Base-by-base conservation (phyloP, 92 coral and sea anemone species). In the Porites cylindrica region DNA sequence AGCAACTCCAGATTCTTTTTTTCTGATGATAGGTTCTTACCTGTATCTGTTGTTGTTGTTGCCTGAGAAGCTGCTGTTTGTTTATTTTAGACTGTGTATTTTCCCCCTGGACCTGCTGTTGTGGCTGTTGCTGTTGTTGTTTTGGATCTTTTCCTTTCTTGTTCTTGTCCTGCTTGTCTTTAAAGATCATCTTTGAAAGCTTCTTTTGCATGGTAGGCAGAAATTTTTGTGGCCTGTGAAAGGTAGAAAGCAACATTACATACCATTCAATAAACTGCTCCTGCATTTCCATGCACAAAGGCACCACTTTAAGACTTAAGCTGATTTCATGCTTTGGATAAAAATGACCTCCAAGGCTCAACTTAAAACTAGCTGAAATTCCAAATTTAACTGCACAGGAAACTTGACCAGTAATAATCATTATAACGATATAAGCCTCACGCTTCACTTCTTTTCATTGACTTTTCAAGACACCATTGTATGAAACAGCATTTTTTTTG, bases 11-110 rank as follows among this genome's bases (percentile, higher is more conserved):
- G 47, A 38, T 38, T 38, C 47, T 38, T 38, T 38, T 5, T 38
- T 4, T 38, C 47, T 38, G 47, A 4, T 38, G 7, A 38, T 4
- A 38, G 5, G 6, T 38, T 38, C 47, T 38, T 17, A 88, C 92
- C 92, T 88, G 92, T 75, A 83, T 18, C 68, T 82, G 89, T 29
- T 84, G 87, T 38, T 88, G 91, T 18, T 81, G 91, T 69, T 77
- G 88, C 17, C 61, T 76, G 60, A 76, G 19, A 14, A 76, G 78
- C 38, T 75, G 88, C 19, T 88, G 92, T 24, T 80, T 83, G 67
- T 88, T 88, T 62, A 61, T 58, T 18, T 75, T 81, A 6, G 74
- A 84, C 47, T 76, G 86, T 1, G 21, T 17, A 7, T 72, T 80
- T 62, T 63, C 80, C 54, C 54, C 87, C 13, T 83, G 87, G 47